These are phyloP conservation scores for Muscicapa adusta DNA, from an alignment of 2,113 vertebrate species.

Conservation along the genomic window DNA sequence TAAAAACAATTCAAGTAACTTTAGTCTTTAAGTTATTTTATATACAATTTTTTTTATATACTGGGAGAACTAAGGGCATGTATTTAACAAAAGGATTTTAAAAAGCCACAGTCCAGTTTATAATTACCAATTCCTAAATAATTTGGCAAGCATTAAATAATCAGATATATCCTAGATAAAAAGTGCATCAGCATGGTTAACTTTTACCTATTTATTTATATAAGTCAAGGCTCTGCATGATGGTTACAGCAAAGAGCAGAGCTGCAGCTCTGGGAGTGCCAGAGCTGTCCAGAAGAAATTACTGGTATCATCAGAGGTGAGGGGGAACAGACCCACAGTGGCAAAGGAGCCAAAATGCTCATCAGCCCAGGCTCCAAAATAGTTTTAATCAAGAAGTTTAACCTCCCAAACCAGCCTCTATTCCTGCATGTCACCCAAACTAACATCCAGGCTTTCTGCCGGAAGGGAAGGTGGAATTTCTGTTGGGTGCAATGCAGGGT, in stretches of 20 bases:
- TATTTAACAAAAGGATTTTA: slow-evolving; percentile 23
- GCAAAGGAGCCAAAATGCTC: not conserved
- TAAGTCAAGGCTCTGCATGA: not conserved
- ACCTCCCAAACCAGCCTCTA: not conserved
- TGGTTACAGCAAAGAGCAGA: not conserved
- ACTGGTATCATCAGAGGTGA: not conserved
- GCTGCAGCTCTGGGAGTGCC: not conserved
- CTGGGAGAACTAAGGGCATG: not conserved
- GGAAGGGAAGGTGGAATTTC: fast-evolving
- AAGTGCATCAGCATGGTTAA: slow-evolving; percentile 30
- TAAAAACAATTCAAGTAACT: slow-evolving; percentile 72
- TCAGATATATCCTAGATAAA: slow-evolving; percentile 4
- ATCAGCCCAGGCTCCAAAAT: not conserved
- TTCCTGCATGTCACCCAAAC: not conserved
- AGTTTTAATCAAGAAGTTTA: not conserved
- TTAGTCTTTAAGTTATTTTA: slow-evolving; percentile 64
- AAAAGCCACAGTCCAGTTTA: slow-evolving; percentile 19
- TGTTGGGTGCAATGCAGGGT: not conserved
- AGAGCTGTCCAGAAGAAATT: not conserved
- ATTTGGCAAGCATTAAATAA: slow-evolving; percentile 69
- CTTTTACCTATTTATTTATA: not conserved
- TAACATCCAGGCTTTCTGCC: not conserved
- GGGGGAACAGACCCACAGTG: not conserved
- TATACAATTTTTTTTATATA: slow-evolving; percentile 30
- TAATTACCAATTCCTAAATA: slow-evolving; percentile 10